Conservation (phyloP, 1,140 invertebrate species). For the Drosophila mayri region DNA sequence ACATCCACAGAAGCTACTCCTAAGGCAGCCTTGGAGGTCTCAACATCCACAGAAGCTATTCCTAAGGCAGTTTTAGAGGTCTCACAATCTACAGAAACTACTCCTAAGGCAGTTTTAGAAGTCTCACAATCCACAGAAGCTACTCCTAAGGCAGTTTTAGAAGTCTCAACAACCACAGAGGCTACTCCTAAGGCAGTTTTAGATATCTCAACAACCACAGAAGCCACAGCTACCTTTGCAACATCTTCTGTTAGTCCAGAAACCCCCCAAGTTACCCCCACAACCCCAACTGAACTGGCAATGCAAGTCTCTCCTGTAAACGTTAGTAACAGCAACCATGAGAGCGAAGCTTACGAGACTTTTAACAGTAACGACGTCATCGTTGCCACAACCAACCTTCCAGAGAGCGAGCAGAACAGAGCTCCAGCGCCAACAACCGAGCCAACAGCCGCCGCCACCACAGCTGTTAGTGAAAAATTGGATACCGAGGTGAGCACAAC, state of each 20-base stretch:
- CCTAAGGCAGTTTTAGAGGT: too few relatives aligned
- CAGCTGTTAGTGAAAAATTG: conserved; percentile 69
- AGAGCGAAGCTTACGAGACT: conserved; percentile 6
- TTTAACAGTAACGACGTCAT: conserved; percentile 26
- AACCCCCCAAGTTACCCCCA: conserved; percentile 13
- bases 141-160: neutral
- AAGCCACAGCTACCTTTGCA: neutral
- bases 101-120: conserved; percentile 1
- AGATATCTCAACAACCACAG: too few relatives aligned
- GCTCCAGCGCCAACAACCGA: conserved; percentile 14
- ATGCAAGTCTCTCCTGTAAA: conserved; percentile 51
- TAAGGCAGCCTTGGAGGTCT: too few relatives aligned
- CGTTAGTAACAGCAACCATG: neutral
- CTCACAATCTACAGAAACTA: too few relatives aligned
- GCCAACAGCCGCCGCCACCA: conserved; percentile 29
- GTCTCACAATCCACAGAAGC: conserved; percentile 3
- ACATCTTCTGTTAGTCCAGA: conserved; percentile 27
- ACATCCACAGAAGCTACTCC: conserved; percentile 1
- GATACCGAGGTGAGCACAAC: conserved; percentile 65
- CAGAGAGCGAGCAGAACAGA: conserved; percentile 31
- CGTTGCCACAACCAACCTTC: conserved; percentile 39
- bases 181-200: too few relatives aligned
- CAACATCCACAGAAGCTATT: neutral
- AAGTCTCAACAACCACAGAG: neutral
- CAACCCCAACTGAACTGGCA: conserved; percentile 55